A percentile compares a stretch with the other conserved stretches of the same genome.
Evolutionary conservation across 2,113 vertebrate genomes (phyloP).

Genomic region (Sceloporus undulatus): DNA sequence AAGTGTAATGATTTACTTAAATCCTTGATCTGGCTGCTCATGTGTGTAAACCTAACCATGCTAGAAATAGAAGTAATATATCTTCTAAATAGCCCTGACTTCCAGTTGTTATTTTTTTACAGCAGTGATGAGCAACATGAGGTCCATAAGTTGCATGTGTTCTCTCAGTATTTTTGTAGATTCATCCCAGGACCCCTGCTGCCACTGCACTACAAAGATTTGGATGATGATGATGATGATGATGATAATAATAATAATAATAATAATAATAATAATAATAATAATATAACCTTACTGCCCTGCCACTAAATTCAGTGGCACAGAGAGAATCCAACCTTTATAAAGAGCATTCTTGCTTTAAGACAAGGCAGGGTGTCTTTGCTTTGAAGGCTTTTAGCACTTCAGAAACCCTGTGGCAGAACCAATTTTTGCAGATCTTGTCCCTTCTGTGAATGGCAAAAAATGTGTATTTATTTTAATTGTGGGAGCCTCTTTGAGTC

Average conservation of each 20-base stretch:
- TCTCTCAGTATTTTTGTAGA: background rate
- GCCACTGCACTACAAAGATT: too few relatives aligned
- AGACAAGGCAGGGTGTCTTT: background rate
- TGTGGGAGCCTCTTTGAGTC: too few relatives aligned
- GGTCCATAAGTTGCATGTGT: too few relatives aligned
- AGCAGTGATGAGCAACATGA: background rate
- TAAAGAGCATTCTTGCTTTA: background rate
- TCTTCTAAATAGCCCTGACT: background rate
- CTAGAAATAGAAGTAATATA: background rate
- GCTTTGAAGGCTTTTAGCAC: background rate
- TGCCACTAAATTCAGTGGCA: background rate
- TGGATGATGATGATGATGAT: too few relatives aligned
- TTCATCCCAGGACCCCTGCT: background rate
- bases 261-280: too few relatives aligned
- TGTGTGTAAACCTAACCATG: background rate
- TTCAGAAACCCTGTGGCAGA: too few relatives aligned
- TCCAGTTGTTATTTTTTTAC: background rate
- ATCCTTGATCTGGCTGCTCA: background rate
- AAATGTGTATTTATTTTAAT: too few relatives aligned
- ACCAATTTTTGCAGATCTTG: too few relatives aligned
- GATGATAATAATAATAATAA: too few relatives aligned
- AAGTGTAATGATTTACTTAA: background rate
- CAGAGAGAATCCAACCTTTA: background rate
- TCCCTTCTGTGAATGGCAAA: too few relatives aligned
- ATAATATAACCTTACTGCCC: too few relatives aligned